Conservation (phyloP, 2,888 invertebrate genomes). For the Ophioninae sp. region DNA sequence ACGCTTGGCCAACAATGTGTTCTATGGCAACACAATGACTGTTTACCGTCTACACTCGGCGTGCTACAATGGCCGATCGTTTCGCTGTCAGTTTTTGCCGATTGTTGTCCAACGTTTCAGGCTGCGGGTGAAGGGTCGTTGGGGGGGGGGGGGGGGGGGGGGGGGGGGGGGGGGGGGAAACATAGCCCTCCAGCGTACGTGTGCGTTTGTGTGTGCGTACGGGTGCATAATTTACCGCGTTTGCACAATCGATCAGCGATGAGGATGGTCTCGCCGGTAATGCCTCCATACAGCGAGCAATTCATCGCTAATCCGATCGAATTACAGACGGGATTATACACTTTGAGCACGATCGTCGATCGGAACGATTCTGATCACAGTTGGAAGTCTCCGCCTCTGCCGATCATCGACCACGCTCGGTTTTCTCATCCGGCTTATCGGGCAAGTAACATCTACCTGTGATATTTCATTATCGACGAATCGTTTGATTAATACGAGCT, state of each 20-base stretch:
- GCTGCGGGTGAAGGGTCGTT: slow-evolving; percentile 50
- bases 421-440: slow-evolving; percentile 18
- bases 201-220: slow-evolving; percentile 38
- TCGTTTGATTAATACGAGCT: background rate
- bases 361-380: slow-evolving; percentile 1
- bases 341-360: slow-evolving; percentile 16
- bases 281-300: slow-evolving; percentile 33
- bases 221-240: slow-evolving; percentile 77
- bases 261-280: slow-evolving; percentile 56
- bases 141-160: slow-evolving; percentile 58
- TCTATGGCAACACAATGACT: slow-evolving; percentile 73
- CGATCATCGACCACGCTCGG: background rate
- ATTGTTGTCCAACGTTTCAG: slow-evolving; percentile 71
- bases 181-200: slow-evolving; percentile 11
- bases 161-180: slow-evolving; percentile 54
- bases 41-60: slow-evolving; percentile 79
- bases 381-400: background rate
- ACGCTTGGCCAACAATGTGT: slow-evolving; percentile 73
- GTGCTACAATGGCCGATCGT: slow-evolving; percentile 75
- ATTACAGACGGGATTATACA: slow-evolving; percentile 46
- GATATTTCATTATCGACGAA: background rate
- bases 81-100: slow-evolving; percentile 78
- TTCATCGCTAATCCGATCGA: slow-evolving; percentile 51
- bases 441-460: background rate
- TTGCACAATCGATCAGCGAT: slow-evolving; percentile 75